Base-by-base conservation (phyloP, 2,888 invertebrate species). In the Melieria omissa region DNA sequence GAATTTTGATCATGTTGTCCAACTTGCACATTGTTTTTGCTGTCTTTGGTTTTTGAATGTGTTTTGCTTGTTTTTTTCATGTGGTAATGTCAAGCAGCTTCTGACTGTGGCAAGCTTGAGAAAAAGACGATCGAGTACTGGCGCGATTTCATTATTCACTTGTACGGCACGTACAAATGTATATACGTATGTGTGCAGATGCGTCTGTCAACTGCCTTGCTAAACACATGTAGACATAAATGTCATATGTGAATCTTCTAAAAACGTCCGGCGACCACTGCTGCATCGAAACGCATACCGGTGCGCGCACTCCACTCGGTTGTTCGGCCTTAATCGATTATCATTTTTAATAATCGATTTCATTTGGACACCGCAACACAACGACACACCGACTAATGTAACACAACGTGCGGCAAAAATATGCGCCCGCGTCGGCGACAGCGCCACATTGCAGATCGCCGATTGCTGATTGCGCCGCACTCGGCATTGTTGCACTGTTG, bases 261-360 rank as follows among this genome's bases (percentile, higher is more conserved):
- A 29, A 29, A 29, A 29, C 29, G 29, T 29, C 29, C 29, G 29
- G 29, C 29, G 29, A 29, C 29, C 29, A 29, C 29, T 3, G 74
- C 75, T 72, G 70, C 73, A 65, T 64, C 54, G 69, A 73, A 65
- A 63, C 75, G 68, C 69, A 55, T 69, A 63, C n/a, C 57, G 68
- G 66, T 62, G 67, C 64, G 72, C 70, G 71, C 76, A 73, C 73
- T 76, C 73, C 73, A 81, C 69, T 52, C 47, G n/a, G n/a, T 54
- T 47, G 55, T 46, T 63, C 62, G 55, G 55, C 62, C 69, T 84
- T 85, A 84, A 85, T 86, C 86, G 86, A 86, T 86, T 86, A 86
- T 86, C 85, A 85, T 86, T 86, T 86, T 86, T 86, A 86, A 86
- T 86, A 86, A 86, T 86, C 86, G 84, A 83, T 82, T 84, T 82